These are phyloP conservation scores for Tholera decimalis DNA, from an alignment of 2,888 invertebrate species.

Conservation along the genomic window DNA sequence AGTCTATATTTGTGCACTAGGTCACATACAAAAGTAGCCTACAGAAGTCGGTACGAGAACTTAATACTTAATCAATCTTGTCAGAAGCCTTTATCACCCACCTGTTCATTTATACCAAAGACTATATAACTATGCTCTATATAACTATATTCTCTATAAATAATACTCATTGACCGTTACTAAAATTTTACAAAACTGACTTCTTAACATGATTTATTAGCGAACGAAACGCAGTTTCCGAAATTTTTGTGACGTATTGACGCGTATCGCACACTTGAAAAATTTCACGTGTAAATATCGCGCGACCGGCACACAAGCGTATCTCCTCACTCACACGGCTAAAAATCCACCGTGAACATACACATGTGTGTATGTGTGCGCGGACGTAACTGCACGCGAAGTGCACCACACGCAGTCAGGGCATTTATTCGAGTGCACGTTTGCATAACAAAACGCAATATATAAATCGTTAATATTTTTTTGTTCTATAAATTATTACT, in stretches of 20 bases:
- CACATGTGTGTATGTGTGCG: constrained; percentile 68
- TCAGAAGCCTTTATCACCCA: background rate
- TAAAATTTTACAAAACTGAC: background rate
- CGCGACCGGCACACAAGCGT: constrained; percentile 55
- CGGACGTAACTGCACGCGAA: constrained; percentile 79
- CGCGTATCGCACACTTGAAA: constrained; percentile 57
- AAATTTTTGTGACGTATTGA: constrained; percentile 51
- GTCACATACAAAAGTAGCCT: no score
- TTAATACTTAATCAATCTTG: no score
- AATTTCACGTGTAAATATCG: constrained; percentile 65
- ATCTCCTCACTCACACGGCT: constrained; percentile 51
- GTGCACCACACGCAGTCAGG: constrained; percentile 81
- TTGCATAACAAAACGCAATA: constrained; percentile 22
- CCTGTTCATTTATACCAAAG: constrained; percentile 8
- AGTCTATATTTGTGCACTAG: no score
- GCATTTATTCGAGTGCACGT: constrained; percentile 78
- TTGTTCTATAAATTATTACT: background rate
- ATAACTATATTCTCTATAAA: no score
- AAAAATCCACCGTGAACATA: constrained; percentile 47
- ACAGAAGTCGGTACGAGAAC: no score
- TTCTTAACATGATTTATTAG: constrained; percentile 1
- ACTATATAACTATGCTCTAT: no score
- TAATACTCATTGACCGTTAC: background rate
- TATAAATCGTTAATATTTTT: constrained; percentile 7
- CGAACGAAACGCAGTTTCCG: constrained; percentile 39